These are phyloP conservation scores for Piprites chloris DNA, from an alignment of 2,113 vertebrate genomes.

Conservation along the genomic window DNA sequence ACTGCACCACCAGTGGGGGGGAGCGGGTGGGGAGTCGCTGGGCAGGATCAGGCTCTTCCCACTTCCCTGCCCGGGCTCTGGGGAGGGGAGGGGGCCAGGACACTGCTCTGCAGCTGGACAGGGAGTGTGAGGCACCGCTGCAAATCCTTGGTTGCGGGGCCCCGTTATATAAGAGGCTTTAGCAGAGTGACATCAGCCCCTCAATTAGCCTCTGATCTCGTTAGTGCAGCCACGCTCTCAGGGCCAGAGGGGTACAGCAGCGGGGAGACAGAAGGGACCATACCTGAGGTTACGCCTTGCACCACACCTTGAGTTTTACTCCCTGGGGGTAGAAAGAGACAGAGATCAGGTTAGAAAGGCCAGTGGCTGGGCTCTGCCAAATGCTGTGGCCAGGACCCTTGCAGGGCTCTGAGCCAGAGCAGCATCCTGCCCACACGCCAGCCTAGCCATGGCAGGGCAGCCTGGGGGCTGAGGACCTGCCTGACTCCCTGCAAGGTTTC, in stretches of 20 bases:
- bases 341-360: neutral
- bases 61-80: neutral
- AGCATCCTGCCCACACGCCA: neutral
- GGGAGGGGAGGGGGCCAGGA: neutral
- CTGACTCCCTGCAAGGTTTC: neutral
- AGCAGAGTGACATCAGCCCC: conserved; percentile 54
- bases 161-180: conserved; percentile 56
- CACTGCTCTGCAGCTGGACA: conserved; percentile 16
- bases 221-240: neutral
- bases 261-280: neutral
- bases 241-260: neutral
- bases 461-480: rapidly evolving
- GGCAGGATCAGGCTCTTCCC: neutral
- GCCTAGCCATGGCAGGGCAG: rapidly evolving
- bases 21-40: neutral
- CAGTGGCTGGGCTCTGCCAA: rapidly evolving
- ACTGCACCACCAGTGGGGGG: rapidly evolving
- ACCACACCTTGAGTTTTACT: conserved; percentile 90
- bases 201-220: conserved; percentile 50
- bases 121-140: neutral
- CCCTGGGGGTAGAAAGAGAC: conserved; percentile 76
- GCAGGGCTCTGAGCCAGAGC: neutral
- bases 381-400: rapidly evolving
- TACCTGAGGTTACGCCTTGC: conserved; percentile 92
- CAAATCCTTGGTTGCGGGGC: conserved; percentile 9